Evolutionary conservation across 1,140 invertebrate species (phyloP).

Genomic region (Bombus terrestris): DNA sequence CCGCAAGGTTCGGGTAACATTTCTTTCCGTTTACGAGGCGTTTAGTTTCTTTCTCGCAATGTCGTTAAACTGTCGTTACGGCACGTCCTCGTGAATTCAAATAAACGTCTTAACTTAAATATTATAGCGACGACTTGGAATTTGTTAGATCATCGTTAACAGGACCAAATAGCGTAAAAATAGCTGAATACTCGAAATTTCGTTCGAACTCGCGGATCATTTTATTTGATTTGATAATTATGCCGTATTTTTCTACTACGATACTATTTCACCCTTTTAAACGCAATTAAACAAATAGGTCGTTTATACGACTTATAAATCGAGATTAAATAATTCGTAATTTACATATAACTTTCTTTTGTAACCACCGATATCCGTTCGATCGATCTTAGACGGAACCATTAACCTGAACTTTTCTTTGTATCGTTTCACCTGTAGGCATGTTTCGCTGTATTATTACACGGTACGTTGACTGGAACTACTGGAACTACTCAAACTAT

Average conservation of each 20-base stretch:
- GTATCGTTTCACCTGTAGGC: background rate
- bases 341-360: background rate
- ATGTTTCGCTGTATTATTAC: conserved; percentile 18
- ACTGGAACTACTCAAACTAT: conserved; percentile 14
- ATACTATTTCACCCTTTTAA: too few relatives aligned
- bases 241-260: too few relatives aligned
- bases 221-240: background rate
- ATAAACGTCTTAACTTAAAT: background rate
- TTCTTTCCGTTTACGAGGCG: background rate
- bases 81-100: background rate
- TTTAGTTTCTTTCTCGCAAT: background rate
- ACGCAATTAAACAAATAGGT: background rate
- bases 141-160: background rate
- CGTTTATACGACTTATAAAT: background rate
- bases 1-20: conserved; percentile 32
- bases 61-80: background rate
- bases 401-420: background rate
- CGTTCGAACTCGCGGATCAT: too few relatives aligned
- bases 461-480: conserved; percentile 33
- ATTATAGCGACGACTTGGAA: background rate
- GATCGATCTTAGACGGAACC: background rate
- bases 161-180: background rate
- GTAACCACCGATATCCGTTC: background rate
- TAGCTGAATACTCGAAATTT: background rate
- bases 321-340: background rate